These are phyloP conservation scores for Rhorus exstirpatorius DNA, from an alignment of 2,888 invertebrate species.

Conservation along the genomic window DNA sequence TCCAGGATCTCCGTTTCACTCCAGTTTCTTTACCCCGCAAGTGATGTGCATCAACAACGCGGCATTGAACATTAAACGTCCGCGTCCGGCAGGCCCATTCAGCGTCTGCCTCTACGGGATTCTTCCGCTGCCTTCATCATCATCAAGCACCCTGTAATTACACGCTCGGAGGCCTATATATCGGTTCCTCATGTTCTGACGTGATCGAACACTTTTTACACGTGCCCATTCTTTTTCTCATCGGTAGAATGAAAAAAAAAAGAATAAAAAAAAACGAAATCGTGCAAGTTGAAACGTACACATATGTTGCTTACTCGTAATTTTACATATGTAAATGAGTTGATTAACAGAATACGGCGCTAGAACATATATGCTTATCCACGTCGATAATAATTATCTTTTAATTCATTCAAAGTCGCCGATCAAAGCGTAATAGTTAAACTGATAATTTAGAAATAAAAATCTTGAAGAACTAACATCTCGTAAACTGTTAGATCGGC, in stretches of 20 bases:
- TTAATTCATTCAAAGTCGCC: too few relatives aligned
- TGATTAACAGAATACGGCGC: too few relatives aligned
- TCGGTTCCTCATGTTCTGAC: slow-evolving; percentile 52
- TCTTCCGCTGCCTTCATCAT: slow-evolving; percentile 63
- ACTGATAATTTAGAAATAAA: too few relatives aligned
- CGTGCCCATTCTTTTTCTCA: slow-evolving; percentile 6
- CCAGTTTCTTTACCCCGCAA: slow-evolving; percentile 49
- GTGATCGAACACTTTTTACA: slow-evolving; percentile 58
- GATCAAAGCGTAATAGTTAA: too few relatives aligned
- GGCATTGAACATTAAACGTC: slow-evolving; percentile 43
- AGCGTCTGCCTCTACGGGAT: slow-evolving; percentile 46
- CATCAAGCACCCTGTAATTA: slow-evolving; percentile 67
- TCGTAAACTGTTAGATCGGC: too few relatives aligned
- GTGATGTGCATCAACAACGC: slow-evolving; percentile 45
- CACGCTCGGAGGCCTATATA: slow-evolving; percentile 52
- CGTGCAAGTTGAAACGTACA: slow-evolving; percentile 2
- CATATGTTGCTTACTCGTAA: neutral
- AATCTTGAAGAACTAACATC: too few relatives aligned
- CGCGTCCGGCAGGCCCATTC: slow-evolving; percentile 44
- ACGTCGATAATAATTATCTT: too few relatives aligned
- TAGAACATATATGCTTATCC: too few relatives aligned
- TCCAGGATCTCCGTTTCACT: slow-evolving; percentile 21
- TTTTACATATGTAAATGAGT: slow-evolving; percentile 7
- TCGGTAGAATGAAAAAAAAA: neutral
- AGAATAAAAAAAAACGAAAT: slow-evolving; percentile 8